Base-by-base conservation (phyloP, 2,797 vertebrate species). In the Pelobates cultripes region DNA sequence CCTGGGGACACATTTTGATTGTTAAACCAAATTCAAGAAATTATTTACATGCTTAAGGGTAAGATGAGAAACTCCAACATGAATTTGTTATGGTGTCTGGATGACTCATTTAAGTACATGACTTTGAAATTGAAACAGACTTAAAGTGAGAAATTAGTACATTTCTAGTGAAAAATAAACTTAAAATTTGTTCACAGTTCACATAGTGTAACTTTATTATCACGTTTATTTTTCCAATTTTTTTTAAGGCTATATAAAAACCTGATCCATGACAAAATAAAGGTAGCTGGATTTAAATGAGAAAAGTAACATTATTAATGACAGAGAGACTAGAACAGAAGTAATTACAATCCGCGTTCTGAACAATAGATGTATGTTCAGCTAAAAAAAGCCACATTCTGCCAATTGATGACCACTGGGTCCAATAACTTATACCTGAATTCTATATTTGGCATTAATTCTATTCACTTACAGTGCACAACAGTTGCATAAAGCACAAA, bases 181-280 rank as follows among this genome's bases (percentile, higher is more conserved):
- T 61, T 74, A 53, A 64, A 40, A 77, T 45, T 10, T 44, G 13
- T 15, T 64, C 70, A 79, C 70, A 72, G 61, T 80, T 80, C 60
- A 57, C 72, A 74, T 74, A 74, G 55, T 53, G 40, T 73, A 63
- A 53, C 70, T 80, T 73, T 73, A 79, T 80, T 70, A 60, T 74
- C 43, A 51, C 44, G 53, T 40, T 73, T 28, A 28, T 28, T 74
- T 43, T 15, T 78, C 57, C 15, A 17, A 28, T 28, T 78, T 57
- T 78, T 57, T 73, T 66, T 68, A 73, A 73, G 78, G 63, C 71
- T 73, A 80, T 80, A 80, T 73, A 80, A 80, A 73, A 73, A 80
- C 57, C 10, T 53, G 44, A 78, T 55, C 43, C 61, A 73, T 53
- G 43, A 61, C 15, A 68, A 73, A 43, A 73, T 73, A 67, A 67